A percentile compares a stretch with the other conserved stretches of the same genome.
Conservation (phyloP, 1,140 invertebrate species). For the Bombus breviceps region DNA sequence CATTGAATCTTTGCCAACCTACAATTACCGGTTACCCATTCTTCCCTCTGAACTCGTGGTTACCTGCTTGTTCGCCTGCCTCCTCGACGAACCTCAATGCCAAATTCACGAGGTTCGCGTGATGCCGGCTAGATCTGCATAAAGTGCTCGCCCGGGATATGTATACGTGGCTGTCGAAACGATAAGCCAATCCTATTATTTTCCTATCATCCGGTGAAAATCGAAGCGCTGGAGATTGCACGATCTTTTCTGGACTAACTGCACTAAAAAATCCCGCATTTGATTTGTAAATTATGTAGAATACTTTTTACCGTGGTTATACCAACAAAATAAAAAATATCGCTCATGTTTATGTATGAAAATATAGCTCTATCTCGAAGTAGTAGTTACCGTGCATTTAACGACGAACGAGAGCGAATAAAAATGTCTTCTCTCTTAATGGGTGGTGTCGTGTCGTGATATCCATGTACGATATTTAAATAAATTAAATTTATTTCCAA, state of each 20-base stretch:
- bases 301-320: background rate
- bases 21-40: constrained; percentile 82
- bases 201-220: constrained; percentile 62
- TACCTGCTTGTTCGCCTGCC: constrained; percentile 40
- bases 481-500: background rate
- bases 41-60: constrained; percentile 68
- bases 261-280: background rate
- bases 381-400: background rate
- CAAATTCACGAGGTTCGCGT: constrained; percentile 75
- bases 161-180: constrained; percentile 47
- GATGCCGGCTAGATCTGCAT: constrained; percentile 72
- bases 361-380: background rate
- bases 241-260: background rate
- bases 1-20: constrained; percentile 83
- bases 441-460: background rate
- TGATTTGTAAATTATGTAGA: background rate
- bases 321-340: background rate
- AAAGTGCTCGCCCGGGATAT: constrained; percentile 64
- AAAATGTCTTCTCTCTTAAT: background rate
- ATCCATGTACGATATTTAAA: background rate
- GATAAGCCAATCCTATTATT: constrained; percentile 64
- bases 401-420: no score
- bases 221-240: constrained; percentile 48
- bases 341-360: constrained; percentile 5
- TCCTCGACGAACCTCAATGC: constrained; percentile 71